phyloP scores from a whole-genome alignment of 1,140 invertebrate genomes.

The Drosophila orosa region DNA sequence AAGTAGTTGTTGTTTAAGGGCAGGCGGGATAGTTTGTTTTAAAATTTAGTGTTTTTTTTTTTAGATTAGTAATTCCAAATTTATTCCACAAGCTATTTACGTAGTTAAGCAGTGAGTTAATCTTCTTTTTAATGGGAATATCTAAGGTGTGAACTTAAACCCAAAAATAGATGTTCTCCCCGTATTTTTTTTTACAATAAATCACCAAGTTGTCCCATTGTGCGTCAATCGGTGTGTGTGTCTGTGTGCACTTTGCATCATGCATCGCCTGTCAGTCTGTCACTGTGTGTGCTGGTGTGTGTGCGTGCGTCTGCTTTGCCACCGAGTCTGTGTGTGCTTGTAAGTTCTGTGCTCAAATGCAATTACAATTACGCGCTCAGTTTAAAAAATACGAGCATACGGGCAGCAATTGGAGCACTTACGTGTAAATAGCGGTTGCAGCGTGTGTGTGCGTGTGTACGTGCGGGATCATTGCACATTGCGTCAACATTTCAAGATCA shows the following conservation, averaged over 20 bases:
- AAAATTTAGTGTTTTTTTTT: neutral
- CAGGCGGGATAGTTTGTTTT: neutral
- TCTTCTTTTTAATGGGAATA: conserved; percentile 1
- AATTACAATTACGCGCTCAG: conserved; percentile 80
- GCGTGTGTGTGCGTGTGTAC: conserved; percentile 43
- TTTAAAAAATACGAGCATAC: conserved; percentile 66
- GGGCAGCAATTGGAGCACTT: conserved; percentile 44
- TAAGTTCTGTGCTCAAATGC: conserved; percentile 72
- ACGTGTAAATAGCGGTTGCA: conserved; percentile 24
- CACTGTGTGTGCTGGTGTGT: conserved; percentile 29
- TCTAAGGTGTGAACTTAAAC: neutral
- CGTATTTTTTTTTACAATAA: conserved; percentile 4
- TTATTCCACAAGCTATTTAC: neutral
- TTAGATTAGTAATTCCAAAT: neutral
- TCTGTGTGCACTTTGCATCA: conserved; percentile 17
- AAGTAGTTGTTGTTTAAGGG: conserved; percentile 6
- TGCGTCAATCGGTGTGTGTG: conserved; percentile 42
- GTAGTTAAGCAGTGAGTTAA: neutral
- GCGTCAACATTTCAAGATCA: conserved; percentile 82
- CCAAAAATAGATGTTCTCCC: neutral
- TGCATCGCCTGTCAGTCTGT: conserved; percentile 60
- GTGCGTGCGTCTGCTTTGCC: conserved; percentile 39
- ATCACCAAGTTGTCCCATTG: conserved; percentile 54
- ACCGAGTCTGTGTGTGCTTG: conserved; percentile 19
- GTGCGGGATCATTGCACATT: conserved; percentile 79